These are phyloP conservation scores for Steatocranus sp. DNA, from an alignment of 2,797 vertebrate genomes.

Conservation along the genomic window DNA sequence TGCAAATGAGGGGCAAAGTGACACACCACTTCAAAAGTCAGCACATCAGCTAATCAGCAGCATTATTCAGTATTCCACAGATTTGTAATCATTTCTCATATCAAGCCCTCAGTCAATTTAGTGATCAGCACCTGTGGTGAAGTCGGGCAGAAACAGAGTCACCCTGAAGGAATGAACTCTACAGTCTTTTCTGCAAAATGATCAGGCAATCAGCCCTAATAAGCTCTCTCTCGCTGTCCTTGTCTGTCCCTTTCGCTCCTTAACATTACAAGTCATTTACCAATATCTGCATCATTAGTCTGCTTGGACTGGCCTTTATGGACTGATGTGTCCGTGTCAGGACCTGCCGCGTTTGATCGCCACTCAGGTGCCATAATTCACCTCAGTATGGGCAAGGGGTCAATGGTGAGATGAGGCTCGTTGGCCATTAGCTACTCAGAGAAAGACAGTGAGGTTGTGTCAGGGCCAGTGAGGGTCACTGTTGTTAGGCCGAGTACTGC, in stretches of 20 bases:
- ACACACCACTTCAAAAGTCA: constrained; percentile 14
- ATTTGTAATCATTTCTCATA: constrained; percentile 43
- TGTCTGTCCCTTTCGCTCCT: constrained; percentile 14
- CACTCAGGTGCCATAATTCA: constrained; percentile 72
- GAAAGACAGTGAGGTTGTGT: constrained; percentile 60
- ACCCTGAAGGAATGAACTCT: constrained; percentile 64
- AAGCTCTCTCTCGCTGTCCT: constrained; percentile 18
- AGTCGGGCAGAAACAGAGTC: constrained; percentile 55
- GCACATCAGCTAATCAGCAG: constrained; percentile 20
- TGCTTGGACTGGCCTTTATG: constrained; percentile 42
- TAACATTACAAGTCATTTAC: constrained; percentile 68
- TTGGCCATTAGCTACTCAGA: constrained; percentile 65
- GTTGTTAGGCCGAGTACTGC: constrained; percentile 45
- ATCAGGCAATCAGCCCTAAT: constrained; percentile 66
- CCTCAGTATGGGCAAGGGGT: constrained; percentile 57
- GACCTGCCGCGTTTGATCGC: constrained; percentile 59
- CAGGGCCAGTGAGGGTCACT: constrained; percentile 52
- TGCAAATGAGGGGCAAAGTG: constrained; percentile 12
- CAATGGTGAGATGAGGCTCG: constrained; percentile 68
- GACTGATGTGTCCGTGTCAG: constrained; percentile 65
- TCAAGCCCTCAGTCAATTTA: constrained; percentile 72
- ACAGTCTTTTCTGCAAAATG: constrained; percentile 54
- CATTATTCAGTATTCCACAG: constrained; percentile 21
- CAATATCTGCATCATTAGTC: constrained; percentile 68
- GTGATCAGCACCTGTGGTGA: constrained; percentile 64